These are phyloP conservation scores for Gasterosteus aculeatus DNA, from an alignment of 2,113 vertebrate species.

Conservation along the genomic window DNA sequence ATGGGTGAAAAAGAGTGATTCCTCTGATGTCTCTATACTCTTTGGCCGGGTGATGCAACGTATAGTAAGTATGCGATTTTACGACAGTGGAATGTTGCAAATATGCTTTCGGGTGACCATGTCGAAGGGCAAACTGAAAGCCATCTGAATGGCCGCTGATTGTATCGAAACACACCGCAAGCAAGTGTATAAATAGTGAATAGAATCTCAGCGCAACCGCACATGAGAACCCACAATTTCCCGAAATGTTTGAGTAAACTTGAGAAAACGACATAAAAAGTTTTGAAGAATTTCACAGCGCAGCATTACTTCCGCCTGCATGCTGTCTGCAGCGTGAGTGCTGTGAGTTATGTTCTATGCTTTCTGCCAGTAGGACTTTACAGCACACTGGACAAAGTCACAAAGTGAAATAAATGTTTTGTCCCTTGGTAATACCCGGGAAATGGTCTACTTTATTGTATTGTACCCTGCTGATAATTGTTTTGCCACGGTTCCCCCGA, in stretches of 20 bases:
- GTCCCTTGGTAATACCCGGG: conserved; percentile 60
- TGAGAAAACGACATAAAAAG: background rate
- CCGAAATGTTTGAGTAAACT: background rate
- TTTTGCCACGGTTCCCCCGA: conserved; percentile 55
- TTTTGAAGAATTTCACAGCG: conserved; percentile 31
- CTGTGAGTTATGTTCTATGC: conserved; percentile 48
- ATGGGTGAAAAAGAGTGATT: background rate
- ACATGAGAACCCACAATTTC: background rate
- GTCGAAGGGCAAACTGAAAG: background rate
- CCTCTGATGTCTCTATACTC: background rate
- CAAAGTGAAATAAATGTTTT: conserved; percentile 71
- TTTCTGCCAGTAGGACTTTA: conserved; percentile 50
- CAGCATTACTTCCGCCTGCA: conserved; percentile 21
- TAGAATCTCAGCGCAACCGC: background rate
- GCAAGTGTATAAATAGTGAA: background rate
- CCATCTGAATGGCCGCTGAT: no score
- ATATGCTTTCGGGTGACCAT: background rate
- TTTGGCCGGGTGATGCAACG: background rate
- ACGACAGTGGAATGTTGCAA: background rate
- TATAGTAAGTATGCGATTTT: background rate
- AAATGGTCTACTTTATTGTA: conserved; percentile 65
- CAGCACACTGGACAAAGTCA: conserved; percentile 65
- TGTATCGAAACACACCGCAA: background rate
- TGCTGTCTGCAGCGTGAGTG: conserved; percentile 35
- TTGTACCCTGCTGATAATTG: conserved; percentile 65